Conservation (phyloP, 2,113 vertebrate species). For the Leptobrachium ailaonicum region DNA sequence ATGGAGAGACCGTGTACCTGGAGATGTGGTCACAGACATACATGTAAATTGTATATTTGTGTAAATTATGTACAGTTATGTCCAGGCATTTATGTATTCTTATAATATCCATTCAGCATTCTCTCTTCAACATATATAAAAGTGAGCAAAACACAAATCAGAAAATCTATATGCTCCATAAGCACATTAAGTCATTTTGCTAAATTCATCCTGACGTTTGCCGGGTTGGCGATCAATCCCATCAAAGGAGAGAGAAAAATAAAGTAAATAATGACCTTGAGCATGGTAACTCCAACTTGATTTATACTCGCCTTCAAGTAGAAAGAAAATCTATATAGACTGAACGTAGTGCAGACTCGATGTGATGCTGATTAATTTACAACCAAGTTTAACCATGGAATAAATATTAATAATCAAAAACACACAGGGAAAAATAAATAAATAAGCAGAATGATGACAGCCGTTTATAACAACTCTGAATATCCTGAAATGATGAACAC, state of each 20-base stretch:
- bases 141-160: no score
- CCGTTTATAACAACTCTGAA: neutral
- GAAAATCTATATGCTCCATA: neutral
- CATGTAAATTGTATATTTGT: no score
- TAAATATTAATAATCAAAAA: constrained; percentile 26
- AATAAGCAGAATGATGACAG: neutral
- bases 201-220: constrained; percentile 62
- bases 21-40: no score
- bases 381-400: neutral
- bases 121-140: no score
- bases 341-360: constrained; percentile 5
- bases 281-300: constrained; percentile 59
- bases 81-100: no score
- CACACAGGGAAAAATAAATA: neutral
- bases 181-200: constrained; percentile 60
- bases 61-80: no score
- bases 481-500: constrained; percentile 1
- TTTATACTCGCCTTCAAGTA: constrained; percentile 60
- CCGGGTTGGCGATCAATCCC: constrained; percentile 64
- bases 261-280: constrained; percentile 44
- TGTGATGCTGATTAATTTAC: constrained; percentile 28
- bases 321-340: constrained; percentile 16
- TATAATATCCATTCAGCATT: no score
- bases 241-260: constrained; percentile 60
- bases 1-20: no score